A percentile compares a stretch with the other conserved stretches of the same genome.
Evolutionary conservation across 2,113 vertebrate genomes (phyloP).

Genomic region (Scopus umbretta): DNA sequence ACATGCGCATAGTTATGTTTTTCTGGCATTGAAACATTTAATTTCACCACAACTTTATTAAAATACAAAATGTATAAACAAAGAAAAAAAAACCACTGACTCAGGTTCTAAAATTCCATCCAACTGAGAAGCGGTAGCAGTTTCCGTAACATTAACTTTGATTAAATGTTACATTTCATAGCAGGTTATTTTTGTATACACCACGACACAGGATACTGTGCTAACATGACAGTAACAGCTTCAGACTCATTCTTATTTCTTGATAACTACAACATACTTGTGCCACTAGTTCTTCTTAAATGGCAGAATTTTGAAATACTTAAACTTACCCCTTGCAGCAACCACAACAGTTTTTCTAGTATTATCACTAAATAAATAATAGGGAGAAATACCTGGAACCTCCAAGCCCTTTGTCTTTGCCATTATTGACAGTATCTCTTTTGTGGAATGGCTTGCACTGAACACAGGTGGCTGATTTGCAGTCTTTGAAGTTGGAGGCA

Average conservation of each 20-base stretch:
- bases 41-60: neutral
- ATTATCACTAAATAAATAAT: neutral
- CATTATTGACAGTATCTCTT: slow-evolving; percentile 93
- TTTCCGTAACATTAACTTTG: neutral
- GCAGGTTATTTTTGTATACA: neutral
- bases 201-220: neutral
- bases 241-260: neutral
- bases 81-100: neutral
- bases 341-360: neutral
- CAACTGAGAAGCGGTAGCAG: neutral
- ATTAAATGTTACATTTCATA: neutral
- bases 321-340: neutral
- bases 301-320: neutral
- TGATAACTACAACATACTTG: neutral
- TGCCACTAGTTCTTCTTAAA: neutral
- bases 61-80: neutral
- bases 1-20: neutral
- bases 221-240: neutral
- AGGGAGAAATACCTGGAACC: slow-evolving; percentile 81
- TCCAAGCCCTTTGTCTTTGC: slow-evolving; percentile 89
- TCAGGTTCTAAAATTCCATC: neutral
- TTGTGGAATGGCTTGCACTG: slow-evolving; percentile 89
- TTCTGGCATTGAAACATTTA: neutral
- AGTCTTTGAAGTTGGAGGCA: slow-evolving; percentile 83
- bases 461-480: slow-evolving; percentile 80